phyloP scores from a whole-genome alignment of 2,888 invertebrate species.

The Drosophila kuntzei region DNA sequence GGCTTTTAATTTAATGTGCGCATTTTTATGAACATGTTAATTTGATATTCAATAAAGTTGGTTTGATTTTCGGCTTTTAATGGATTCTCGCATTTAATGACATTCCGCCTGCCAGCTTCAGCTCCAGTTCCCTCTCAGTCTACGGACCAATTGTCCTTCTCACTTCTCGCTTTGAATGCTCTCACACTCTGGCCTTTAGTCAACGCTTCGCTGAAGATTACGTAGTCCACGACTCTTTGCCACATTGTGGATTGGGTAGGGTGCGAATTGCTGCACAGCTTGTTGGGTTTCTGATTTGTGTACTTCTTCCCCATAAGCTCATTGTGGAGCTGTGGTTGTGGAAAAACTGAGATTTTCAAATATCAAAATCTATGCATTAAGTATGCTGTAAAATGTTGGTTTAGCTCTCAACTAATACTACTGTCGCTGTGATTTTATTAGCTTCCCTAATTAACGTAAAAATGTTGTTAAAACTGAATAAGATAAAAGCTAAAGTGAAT shows the following conservation, averaged over 20 bases:
- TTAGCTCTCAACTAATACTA: constrained; percentile 15
- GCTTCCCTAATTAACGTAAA: constrained; percentile 30
- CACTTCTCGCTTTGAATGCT: constrained; percentile 54
- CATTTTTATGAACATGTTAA: constrained; percentile 82
- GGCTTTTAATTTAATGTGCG: constrained; percentile 75
- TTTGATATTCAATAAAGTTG: constrained; percentile 82
- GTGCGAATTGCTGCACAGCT: constrained; percentile 70
- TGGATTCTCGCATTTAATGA: constrained; percentile 77
- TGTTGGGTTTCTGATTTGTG: constrained; percentile 73
- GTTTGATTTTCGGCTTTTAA: constrained; percentile 81
- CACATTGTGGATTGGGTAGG: constrained; percentile 8
- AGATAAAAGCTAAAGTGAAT: constrained; percentile 1
- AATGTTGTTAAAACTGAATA: constrained; percentile 14
- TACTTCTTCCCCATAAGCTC: constrained; percentile 26
- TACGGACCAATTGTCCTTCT: constrained; percentile 9
- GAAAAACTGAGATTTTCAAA: constrained; percentile 41
- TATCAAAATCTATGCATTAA: constrained; percentile 51
- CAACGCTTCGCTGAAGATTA: constrained; percentile 63
- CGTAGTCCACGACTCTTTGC: constrained; percentile 7
- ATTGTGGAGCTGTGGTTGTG: constrained; percentile 10
- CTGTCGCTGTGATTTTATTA: constrained; percentile 19
- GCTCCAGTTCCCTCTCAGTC: constrained; percentile 16
- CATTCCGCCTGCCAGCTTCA: constrained; percentile 34
- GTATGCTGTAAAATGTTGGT: constrained; percentile 24
- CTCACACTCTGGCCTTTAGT: constrained; percentile 23